Percentiles rank a stretch among this genome's conserved stretches.
Evolutionary conservation across 1,140 invertebrate species (phyloP).

Genomic region (Portunus trituberculatus): DNA sequence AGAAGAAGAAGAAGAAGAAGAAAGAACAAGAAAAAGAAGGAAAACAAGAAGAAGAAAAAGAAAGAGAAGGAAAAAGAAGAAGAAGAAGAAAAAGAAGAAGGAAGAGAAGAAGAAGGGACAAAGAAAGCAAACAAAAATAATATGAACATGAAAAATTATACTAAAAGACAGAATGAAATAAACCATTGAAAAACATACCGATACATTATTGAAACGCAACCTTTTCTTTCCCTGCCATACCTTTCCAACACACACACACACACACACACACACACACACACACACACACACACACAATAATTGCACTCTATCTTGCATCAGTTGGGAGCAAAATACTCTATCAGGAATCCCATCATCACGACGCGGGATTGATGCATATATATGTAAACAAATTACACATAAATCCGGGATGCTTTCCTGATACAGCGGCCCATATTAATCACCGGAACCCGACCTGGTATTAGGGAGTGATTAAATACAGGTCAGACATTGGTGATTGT

Average conservation of each 20-base stretch:
- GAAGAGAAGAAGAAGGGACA: no score
- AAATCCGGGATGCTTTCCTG: background rate
- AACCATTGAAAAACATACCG: no score
- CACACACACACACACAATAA: background rate
- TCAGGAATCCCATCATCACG: background rate
- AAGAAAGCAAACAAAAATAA: no score
- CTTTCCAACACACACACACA: background rate
- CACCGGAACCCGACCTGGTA: background rate
- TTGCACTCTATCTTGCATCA: background rate
- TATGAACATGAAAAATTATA: no score
- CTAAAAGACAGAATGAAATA: no score
- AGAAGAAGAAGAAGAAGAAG: background rate
- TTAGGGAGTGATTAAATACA: background rate
- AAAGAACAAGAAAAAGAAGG: background rate
- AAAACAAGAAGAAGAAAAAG: background rate
- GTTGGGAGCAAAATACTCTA: background rate
- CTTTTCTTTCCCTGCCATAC: no score
- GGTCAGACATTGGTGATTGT: constrained; percentile 3
- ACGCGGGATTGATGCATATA: background rate
- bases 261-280: background rate
- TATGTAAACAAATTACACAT: background rate
- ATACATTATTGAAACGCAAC: no score
- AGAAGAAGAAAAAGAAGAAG: no score
- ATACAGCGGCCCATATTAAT: background rate
- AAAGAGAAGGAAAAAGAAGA: background rate